Base-by-base conservation (phyloP, 2,797 vertebrate genomes). In the Sarcophilus harrisii region DNA sequence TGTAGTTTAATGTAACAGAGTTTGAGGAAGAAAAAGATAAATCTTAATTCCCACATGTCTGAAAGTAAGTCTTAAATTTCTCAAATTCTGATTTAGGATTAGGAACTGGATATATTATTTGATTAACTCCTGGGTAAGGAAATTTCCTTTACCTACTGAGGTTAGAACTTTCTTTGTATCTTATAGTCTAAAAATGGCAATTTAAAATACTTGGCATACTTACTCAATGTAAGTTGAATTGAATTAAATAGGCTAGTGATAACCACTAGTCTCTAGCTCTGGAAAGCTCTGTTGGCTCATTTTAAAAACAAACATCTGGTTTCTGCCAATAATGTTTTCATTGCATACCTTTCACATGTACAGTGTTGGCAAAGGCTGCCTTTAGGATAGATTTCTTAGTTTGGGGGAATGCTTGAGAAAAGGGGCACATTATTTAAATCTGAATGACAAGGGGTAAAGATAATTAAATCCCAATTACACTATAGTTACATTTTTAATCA, bases 391-490 rank as follows among this genome's bases (percentile, higher is more conserved):
- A 57, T 73, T 92, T 92, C 52, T 81, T 90, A 59, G 52, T 45
- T 81, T 81, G 38, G n/a, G 38, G 38, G 18, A 49, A 81, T 81
- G 8, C 73, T 81, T 81, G 21, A 81, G 73, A 81, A 45, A 73
- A 45, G 38, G 73, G 57, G 58, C 21, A 58, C 21, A 52, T 96
- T 30, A 96, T 92, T 97, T 96, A 45, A 81, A 45, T 96, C 66
- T 93, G 93, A 87, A 91, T 90, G 54, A 55, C 54, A 81, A 93
- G 58, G 94, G 90, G 96, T 55, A 93, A 92, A 66, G 93, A 92
- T 90, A 91, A 95, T 94, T 95, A 95, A 81, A 81, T 93, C 90
- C 91, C 45, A 55, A 32, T 92, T 66, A 93, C 28, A 6, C 94
- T 45, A 3, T 81, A 27, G 38, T 81, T 45, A 45, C 13, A 81